These are phyloP conservation scores for Sisyra terminalis DNA, from an alignment of 2,888 invertebrate genomes.

Conservation along the genomic window DNA sequence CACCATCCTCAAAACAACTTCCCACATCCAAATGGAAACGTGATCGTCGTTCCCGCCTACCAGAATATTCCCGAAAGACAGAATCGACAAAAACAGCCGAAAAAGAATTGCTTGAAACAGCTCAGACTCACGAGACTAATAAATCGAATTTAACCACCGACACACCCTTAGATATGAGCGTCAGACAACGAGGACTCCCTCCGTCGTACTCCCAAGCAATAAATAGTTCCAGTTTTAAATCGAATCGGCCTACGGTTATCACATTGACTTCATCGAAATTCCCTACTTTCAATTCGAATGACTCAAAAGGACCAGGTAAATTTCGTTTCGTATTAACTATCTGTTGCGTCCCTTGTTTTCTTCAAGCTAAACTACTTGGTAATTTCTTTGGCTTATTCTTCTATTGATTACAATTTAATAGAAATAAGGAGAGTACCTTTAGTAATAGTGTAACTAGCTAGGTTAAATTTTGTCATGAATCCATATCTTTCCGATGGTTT, in stretches of 20 bases:
- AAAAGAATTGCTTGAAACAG: too few species aligned
- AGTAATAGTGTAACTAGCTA: too few species aligned
- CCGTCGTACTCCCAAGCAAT: conserved; percentile 38
- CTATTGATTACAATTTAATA: too few species aligned
- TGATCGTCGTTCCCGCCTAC: conserved; percentile 38
- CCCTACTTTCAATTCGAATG: too few species aligned
- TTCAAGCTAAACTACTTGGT: too few species aligned
- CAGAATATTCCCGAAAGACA: conserved; percentile 26
- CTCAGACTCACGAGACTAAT: conserved; percentile 4
- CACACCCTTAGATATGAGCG: conserved; percentile 44
- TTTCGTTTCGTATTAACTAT: too few species aligned
- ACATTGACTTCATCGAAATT: conserved; percentile 28
- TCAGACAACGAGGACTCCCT: conserved; percentile 39
- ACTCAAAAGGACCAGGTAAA: too few species aligned
- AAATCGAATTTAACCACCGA: conserved; percentile 20
- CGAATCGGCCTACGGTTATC: conserved; percentile 43
- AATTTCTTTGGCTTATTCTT: too few species aligned
- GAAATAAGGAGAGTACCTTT: too few species aligned
- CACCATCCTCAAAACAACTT: conserved; percentile 35
- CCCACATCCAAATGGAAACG: conserved; percentile 56
- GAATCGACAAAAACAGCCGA: conserved; percentile 19
- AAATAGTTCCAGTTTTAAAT: conserved; percentile 23
- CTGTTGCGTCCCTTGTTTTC: too few species aligned
- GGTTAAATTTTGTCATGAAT: too few species aligned
- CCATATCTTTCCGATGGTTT: too few species aligned